Conservation (phyloP, 2,888 invertebrate species). For the Aporophyla lueneburgensis region DNA sequence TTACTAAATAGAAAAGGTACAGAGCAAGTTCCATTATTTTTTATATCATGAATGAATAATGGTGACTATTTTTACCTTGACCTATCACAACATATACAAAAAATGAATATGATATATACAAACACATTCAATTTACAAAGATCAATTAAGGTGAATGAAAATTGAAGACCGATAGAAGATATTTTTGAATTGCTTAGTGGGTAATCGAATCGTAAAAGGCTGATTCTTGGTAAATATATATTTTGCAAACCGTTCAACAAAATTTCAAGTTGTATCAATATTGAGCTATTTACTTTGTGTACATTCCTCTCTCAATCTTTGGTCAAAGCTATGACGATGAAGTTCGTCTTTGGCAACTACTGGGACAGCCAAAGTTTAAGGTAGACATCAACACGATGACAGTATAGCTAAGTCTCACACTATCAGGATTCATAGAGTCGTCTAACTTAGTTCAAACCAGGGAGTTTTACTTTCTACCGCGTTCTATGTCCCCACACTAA, state of each 20-base stretch:
- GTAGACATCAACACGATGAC: conserved; percentile 36
- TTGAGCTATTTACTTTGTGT: not conserved
- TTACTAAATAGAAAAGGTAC: not conserved
- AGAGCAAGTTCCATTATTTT: not conserved
- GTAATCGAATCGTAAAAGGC: not conserved
- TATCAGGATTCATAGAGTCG: conserved; percentile 27
- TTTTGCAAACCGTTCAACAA: not conserved
- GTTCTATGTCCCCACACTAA: conserved; percentile 21
- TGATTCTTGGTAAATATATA: not conserved
- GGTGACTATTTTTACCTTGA: not conserved
- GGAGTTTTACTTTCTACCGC: conserved; percentile 25
- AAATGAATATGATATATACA: not conserved
- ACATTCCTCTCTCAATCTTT: not conserved
- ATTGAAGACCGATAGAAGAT: not conserved
- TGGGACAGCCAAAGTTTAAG: conserved; percentile 18
- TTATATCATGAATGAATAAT: not conserved
- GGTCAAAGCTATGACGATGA: not conserved
- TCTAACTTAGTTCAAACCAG: conserved; percentile 28
- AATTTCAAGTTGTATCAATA: not conserved
- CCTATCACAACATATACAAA: conserved; percentile 2
- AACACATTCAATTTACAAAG: conserved; percentile 6
- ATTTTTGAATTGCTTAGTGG: not conserved
- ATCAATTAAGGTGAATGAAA: not conserved
- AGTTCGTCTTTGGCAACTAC: not conserved
- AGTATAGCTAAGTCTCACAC: conserved; percentile 20